Percentiles rank a stretch among this genome's conserved stretches.
These are phyloP conservation scores for Psephotus haematonotus DNA, from an alignment of 2,113 vertebrate genomes.

Conservation along the genomic window DNA sequence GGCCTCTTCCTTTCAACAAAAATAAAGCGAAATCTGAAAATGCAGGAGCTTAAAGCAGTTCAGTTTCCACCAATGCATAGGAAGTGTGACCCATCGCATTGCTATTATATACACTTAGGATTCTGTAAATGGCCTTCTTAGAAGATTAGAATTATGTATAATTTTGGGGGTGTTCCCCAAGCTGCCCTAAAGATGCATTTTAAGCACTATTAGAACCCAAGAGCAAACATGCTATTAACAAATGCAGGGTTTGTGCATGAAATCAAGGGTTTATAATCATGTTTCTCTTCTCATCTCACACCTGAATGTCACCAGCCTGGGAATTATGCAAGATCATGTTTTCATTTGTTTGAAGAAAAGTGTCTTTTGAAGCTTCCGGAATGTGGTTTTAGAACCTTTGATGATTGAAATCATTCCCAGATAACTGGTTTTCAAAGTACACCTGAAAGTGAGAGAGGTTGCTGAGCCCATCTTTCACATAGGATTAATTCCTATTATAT, in stretches of 20 bases:
- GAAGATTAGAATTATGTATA: neutral
- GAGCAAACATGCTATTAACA: neutral
- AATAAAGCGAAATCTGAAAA: neutral
- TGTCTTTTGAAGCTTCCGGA: neutral
- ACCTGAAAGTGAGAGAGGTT: neutral
- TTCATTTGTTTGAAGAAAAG: neutral
- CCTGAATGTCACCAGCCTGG: neutral
- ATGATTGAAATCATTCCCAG: neutral
- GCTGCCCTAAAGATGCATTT: neutral
- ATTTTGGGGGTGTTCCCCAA: neutral
- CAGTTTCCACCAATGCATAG: neutral
- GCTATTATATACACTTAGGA: neutral
- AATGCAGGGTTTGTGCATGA: neutral
- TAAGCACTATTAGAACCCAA: neutral
- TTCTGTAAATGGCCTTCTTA: neutral
- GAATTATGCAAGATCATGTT: neutral
- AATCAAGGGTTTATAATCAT: neutral
- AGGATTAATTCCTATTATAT: neutral
- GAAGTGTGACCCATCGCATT: neutral
- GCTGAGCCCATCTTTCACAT: neutral
- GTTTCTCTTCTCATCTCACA: neutral
- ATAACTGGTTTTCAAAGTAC: neutral
- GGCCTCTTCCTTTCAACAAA: neutral
- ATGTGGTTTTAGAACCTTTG: neutral
- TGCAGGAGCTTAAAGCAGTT: neutral